Evolutionary conservation across 2,797 vertebrate genomes (phyloP), one percentile per base, ranked within the genome.

Genomic region (Acrocephalus scirpaceus): DNA sequence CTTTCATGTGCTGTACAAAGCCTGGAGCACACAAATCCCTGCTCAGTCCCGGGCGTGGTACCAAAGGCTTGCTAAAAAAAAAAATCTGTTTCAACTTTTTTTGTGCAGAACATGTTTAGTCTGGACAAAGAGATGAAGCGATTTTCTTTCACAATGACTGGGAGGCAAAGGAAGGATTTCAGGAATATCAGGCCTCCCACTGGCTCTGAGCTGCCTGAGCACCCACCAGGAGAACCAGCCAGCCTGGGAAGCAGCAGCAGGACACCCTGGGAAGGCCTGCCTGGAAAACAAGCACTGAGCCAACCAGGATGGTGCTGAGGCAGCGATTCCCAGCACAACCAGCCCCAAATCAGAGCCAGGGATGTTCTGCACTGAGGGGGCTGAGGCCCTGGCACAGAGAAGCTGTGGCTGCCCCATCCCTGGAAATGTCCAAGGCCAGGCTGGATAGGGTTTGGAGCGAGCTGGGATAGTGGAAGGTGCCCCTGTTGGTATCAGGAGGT

Each of bases 1-100:
- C 95, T 96, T 94, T 86, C 40, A 89, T 47, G 86, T 64, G 86
- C 78, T 14, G 4, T 2, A 34, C 89, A 87, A 44, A 93, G 91
- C 95, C 92, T 36, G 11, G 3, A 61, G 92, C 78, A 32, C 81
- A 32, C 4, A 32, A 76, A 69, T 29, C 61, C 69, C 81, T 30
- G 65, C 78, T 74, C 81, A 0, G 4, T 38, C 78, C 84, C 21
- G 22, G 72, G 65, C 2, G 25, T 19, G 70, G 62, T 73, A 77
- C 92, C 64, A 71, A 92, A 95, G 83, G 66, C 73, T 26, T 21
- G 15, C 79, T 48, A 61, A 66, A 54, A 66, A 50, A 50, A 47
- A 70, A 44, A 11, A 23, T 3, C 32, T 1, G 3, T 73, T 87
- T 80, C 72, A 50, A 48, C 51, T 62, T 16, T 71, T 71, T 88